Evolutionary conservation across 2,888 invertebrate species (phyloP).

Genomic region (Leptura quadrifasciata): DNA sequence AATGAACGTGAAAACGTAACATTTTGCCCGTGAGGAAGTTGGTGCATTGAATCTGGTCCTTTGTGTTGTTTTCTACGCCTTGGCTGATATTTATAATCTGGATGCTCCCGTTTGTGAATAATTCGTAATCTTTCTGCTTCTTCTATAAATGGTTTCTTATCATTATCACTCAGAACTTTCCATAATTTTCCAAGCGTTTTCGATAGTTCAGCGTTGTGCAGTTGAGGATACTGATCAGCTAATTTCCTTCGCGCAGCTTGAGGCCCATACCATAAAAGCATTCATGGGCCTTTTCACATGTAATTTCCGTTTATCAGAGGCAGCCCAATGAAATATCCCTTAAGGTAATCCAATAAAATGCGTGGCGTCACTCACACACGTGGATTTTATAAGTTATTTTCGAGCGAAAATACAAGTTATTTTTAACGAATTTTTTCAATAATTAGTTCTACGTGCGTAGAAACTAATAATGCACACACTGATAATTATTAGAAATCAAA

Average conservation of each 20-base stretch:
- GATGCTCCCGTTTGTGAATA: conserved; percentile 95
- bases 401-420: too few species aligned
- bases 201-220: conserved; percentile 97
- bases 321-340: too few species aligned
- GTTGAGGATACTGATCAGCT: conserved; percentile 93
- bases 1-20: conserved; percentile 67
- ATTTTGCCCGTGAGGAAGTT: conserved; percentile 63
- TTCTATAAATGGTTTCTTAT: conserved; percentile 94
- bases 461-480: too few species aligned
- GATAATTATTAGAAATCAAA: too few species aligned
- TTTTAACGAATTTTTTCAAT: too few species aligned
- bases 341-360: too few species aligned
- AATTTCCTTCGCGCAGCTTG: conserved; percentile 94
- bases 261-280: conserved; percentile 99
- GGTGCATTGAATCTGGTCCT: conserved; percentile 68
- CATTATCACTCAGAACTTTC: conserved; percentile 90
- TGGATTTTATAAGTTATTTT: too few species aligned
- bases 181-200: conserved; percentile 96
- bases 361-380: too few species aligned
- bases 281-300: conserved; percentile 99
- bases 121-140: conserved; percentile 94
- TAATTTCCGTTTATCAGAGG: conserved; percentile 87
- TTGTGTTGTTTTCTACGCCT: conserved; percentile 82
- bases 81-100: conserved; percentile 97
- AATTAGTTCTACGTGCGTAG: too few species aligned